These are phyloP conservation scores for Grammomys surdaster DNA, from an alignment of 2,113 vertebrate species.

Conservation along the genomic window DNA sequence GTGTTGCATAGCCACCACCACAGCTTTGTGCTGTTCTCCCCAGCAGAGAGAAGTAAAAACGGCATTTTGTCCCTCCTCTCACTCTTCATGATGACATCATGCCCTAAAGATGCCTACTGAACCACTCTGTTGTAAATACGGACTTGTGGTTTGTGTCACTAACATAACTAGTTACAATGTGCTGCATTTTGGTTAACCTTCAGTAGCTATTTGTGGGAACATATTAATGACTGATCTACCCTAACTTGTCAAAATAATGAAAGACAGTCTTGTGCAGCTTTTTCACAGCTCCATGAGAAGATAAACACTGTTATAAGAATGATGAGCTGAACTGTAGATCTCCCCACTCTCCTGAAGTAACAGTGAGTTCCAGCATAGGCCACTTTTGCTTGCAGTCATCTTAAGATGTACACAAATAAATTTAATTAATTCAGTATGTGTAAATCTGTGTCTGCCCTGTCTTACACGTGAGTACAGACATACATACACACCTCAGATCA, in stretches of 20 bases:
- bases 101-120: slow-evolving; percentile 33
- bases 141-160: slow-evolving; percentile 45
- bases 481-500: background rate
- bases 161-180: slow-evolving; percentile 42
- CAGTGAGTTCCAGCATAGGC: background rate
- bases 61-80: slow-evolving; percentile 18
- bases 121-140: slow-evolving; percentile 30
- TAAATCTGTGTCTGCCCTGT: background rate
- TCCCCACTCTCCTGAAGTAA: background rate
- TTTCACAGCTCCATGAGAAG: slow-evolving; percentile 4
- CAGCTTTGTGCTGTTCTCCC: background rate
- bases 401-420: background rate
- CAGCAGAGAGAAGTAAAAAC: slow-evolving; percentile 41
- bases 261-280: background rate
- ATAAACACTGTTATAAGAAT: background rate
- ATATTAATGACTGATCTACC: background rate
- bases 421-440: background rate
- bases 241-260: slow-evolving; percentile 49
- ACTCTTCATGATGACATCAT: slow-evolving; percentile 33
- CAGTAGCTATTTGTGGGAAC: slow-evolving; percentile 13
- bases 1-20: background rate
- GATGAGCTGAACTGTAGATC: background rate
- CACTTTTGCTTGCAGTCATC: background rate
- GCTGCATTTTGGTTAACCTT: slow-evolving; percentile 35
- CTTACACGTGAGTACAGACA: background rate